A percentile compares a stretch with the other conserved stretches of the same genome.
Evolutionary conservation across 2,888 invertebrate species (phyloP).

Genomic region (Drosophila multiciliata): DNA sequence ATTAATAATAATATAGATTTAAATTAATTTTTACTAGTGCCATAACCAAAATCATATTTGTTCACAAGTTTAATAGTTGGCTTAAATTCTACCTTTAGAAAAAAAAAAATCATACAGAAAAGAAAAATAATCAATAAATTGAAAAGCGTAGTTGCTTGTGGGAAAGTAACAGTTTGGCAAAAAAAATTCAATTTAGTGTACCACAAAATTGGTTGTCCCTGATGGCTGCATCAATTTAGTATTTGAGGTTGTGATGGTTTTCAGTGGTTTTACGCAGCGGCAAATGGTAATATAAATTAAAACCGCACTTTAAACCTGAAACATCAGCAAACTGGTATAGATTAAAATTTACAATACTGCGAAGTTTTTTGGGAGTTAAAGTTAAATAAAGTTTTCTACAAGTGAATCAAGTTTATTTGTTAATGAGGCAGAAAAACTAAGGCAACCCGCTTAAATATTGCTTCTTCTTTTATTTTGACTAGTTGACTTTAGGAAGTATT

Average conservation of each 20-base stretch:
- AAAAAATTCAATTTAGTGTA: conserved; percentile 5
- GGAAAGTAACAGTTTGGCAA: too few species aligned
- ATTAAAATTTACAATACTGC: not conserved
- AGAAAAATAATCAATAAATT: conserved; percentile 2
- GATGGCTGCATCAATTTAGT: not conserved
- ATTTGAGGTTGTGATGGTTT: not conserved
- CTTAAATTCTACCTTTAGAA: not conserved
- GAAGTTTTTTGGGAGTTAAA: not conserved
- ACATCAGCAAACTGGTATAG: too few species aligned
- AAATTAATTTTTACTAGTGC: not conserved
- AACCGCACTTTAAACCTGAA: not conserved
- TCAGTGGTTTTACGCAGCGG: not conserved
- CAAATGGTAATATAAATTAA: not conserved
- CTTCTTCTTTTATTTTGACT: not conserved
- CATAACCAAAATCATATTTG: not conserved
- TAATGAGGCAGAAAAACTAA: not conserved
- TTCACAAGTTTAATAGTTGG: not conserved
- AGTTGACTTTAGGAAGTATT: conserved; percentile 2
- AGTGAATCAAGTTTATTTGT: not conserved
- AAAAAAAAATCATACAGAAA: not conserved
- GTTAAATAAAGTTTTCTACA: not conserved
- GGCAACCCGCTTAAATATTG: not conserved
- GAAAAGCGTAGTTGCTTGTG: not conserved
- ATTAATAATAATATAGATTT: not conserved
- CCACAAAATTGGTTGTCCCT: conserved; percentile 5